Base-by-base conservation (phyloP, 2,113 vertebrate genomes). In the Ictalurus furcatus region DNA sequence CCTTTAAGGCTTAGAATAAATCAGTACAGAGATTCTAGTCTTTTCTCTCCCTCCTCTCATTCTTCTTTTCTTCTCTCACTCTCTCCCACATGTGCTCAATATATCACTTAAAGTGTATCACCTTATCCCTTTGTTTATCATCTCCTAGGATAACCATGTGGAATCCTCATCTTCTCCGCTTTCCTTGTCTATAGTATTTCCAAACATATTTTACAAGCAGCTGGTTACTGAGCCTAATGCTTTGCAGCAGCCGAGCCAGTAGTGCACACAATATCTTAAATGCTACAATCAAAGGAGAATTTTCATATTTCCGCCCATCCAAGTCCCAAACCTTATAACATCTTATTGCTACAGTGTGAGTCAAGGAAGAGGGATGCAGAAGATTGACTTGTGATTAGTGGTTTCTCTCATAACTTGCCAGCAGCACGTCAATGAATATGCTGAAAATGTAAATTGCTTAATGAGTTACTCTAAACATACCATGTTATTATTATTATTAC, bases 241-340 rank as follows among this genome's bases (percentile, higher is more conserved):
- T 94, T 98, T 96, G 96, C 97, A 98, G 97, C 97, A 97, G 97
- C 96, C 65, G 97, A 96, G 95, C 96, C 97, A 94, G 97, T 98
- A 97, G 97, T 97, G 94, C 97, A 98, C 95, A 98, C 96, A 97
- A 98, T 98, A 99, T 96, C 97, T 97, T 96, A 95, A 99, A 99
- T 98, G 98, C 98, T 98, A 98, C 97, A 99, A 98, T 99, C 97
- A 99, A 98, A 99, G 97, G 95, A 95, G 92, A 95, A 96, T 96
- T 96, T 96, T 94, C 97, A 97, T 97, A 98, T 98, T 99, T 99
- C 97, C 95, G 94, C 94, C 19, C 12, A 44, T 84, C 58, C 81
- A 44, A 44, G 58, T 84, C 23, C 21, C 12, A 44, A 25, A 84
- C 63, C 81, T 63, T 28, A 63, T 94, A 94, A 95, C 92, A 94